phyloP scores from a whole-genome alignment of 1,140 invertebrate species.

The Leptopilina boulardi region DNA sequence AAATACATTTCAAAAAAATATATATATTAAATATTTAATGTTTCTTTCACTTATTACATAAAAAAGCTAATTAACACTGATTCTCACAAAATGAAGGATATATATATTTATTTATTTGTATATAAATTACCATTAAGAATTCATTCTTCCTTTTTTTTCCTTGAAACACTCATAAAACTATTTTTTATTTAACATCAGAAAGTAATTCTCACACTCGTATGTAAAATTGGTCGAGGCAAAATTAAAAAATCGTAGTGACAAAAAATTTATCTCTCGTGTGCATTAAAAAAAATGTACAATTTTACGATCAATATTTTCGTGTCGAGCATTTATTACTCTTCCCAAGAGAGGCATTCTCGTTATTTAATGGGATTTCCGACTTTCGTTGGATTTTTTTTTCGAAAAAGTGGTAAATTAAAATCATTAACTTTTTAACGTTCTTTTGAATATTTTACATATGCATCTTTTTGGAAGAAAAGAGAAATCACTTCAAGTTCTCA shows the following conservation, averaged over 20 bases:
- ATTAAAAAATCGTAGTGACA: not conserved
- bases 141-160: no score
- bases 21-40: not conserved
- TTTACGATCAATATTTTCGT: constrained; percentile 12
- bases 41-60: no score
- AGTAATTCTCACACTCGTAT: not conserved
- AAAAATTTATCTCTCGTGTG: not conserved
- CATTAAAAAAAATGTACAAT: constrained; percentile 10
- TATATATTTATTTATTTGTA: no score
- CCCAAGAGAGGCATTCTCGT: not conserved
- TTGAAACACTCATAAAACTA: not conserved
- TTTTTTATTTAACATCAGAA: not conserved
- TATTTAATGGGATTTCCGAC: not conserved
- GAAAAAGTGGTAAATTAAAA: not conserved
- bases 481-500: no score
- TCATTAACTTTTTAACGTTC: not conserved
- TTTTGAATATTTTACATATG: not conserved
- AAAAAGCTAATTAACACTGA: not conserved
- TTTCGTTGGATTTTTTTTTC: not conserved
- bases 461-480: no score
- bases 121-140: no score
- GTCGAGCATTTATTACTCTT: constrained; percentile 2
- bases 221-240: not conserved
- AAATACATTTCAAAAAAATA: not conserved
- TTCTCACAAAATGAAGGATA: no score